Evolutionary conservation across 2,113 vertebrate genomes (phyloP).

Genomic region (Forbesichthys papilliferus): DNA sequence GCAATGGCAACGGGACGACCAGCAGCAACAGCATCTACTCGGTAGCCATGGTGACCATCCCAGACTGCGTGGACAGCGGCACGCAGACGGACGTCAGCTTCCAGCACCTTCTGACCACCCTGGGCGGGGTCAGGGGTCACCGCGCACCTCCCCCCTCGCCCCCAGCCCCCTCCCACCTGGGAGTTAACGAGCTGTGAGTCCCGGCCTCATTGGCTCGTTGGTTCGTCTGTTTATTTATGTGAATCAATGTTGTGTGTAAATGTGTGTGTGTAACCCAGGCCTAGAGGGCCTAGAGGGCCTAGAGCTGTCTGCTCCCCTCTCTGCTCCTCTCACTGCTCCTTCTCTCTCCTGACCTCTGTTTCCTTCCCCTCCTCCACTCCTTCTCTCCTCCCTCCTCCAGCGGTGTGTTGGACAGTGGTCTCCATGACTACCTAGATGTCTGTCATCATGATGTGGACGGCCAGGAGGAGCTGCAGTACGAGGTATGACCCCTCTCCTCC

Average conservation of each 20-base stretch:
- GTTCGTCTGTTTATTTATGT: neutral
- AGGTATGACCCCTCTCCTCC: conserved; percentile 66
- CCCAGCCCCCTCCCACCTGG: conserved; percentile 46
- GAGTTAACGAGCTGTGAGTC: neutral
- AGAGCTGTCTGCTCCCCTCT: too few relatives aligned
- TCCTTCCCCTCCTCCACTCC: neutral
- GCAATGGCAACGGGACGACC: conserved; percentile 15
- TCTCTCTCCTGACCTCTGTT: neutral
- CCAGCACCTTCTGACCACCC: conserved; percentile 77
- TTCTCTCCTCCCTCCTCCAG: neutral
- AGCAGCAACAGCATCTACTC: conserved; percentile 39
- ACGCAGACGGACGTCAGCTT: conserved; percentile 89
- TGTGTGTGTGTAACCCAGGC: neutral
- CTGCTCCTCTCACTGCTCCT: too few relatives aligned
- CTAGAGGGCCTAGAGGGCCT: too few relatives aligned
- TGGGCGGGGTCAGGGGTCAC: conserved; percentile 61
- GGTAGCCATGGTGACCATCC: conserved; percentile 44
- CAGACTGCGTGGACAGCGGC: conserved; percentile 80
- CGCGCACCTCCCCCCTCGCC: conserved; percentile 26
- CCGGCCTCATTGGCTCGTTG: conserved; percentile 67
- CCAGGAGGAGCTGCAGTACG: conserved; percentile 83
- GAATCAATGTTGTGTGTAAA: neutral
- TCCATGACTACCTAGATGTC: conserved; percentile 80
- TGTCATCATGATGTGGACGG: conserved; percentile 80
- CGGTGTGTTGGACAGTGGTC: conserved; percentile 81